Base-by-base conservation (phyloP, 2,888 invertebrate species). In the Stomorhina lunata region DNA sequence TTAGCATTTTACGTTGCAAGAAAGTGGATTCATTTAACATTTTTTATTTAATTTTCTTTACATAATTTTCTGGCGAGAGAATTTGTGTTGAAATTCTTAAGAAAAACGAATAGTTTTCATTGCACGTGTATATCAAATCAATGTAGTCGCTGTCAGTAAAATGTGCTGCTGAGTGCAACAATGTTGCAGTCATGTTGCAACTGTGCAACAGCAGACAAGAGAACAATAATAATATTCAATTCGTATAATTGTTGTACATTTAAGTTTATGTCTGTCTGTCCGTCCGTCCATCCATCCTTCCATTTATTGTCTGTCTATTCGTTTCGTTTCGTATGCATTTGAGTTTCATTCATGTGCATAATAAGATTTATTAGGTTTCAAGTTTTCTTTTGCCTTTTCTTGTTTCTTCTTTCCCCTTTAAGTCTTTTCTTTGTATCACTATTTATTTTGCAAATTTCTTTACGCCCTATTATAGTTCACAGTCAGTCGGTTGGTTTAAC, bases 311-410 rank as follows among this genome's bases (percentile, higher is more conserved):
- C n/a, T n/a, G n/a, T n/a, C n/a, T n/a, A n/a, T n/a, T n/a, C n/a
- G n/a, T n/a, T n/a, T n/a, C n/a, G n/a, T n/a, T n/a, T n/a, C n/a
- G n/a, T n/a, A n/a, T n/a, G n/a, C n/a, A n/a, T n/a, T n/a, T n/a
- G n/a, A n/a, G n/a, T 55, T 29, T 55, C 55, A 29, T 55, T 32
- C 55, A 29, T 32, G 55, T 32, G 32, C 15, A 32, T 55, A 55
- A 55, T 55, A 55, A 29, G 55, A 55, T 55, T 55, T 55, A 32
- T 55, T n/a, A n/a, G n/a, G n/a, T n/a, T 55, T 9, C 27, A 17
- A 17, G 17, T 55, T 17, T 55, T 6, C n/a, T n/a, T 48, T 17
- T 29, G 3, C 9, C n/a, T 15, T 27, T 12, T 2, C 12, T 9
- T 48, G 2, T 12, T 20, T 50, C n/a, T 25, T 10, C n/a, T 7